Base-by-base conservation (phyloP, 2,888 invertebrate genomes). In the Pogonocherus hispidulus region DNA sequence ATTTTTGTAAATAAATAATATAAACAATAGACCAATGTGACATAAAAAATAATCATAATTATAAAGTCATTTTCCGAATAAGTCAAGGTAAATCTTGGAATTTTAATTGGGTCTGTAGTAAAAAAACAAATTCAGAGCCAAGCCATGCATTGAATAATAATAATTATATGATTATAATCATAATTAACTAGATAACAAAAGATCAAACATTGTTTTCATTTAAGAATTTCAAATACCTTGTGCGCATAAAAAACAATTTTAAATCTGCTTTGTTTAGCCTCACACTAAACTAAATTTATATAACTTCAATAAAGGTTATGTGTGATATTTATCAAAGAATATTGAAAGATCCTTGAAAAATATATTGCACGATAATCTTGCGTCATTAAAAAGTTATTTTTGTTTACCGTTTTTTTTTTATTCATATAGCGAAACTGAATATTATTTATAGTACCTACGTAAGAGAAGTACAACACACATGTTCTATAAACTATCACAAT, bases 131-230 rank as follows among this genome's bases (percentile, higher is more conserved):
- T 32, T 1, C 19, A 49, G 16, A 52, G 1, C 16, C 16, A 2
- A 1, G 49, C 9, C 22, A 27, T 27, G 41, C 14, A 5, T 32
- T 52, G 32, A 52, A 52, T 32, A 27, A 27, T 49, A 49, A 51
- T 16, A 51, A 14, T 27, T 51, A 52, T 27, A 51, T 14, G 32
- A 52, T 27, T 18, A 32, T 16, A 52, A 52, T 52, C 27, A 32
- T 35, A 18, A 52, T 32, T 41, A 41, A 41, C n/a, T 41, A 9
- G 5, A n/a, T 16, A 41, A 41, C 16, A 14, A 16, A n/a, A 16
- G 41, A 41, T 14, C 16, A 14, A 41, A 9, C 5, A 41, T 14
- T n/a, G 14, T 41, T 27, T 27, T 27, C 8, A 27, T 27, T 27
- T 27, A n/a, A n/a, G 27, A 3, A 5, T 27, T 8, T 27, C 27